These are phyloP conservation scores for Elephas maximus DNA, from an alignment of 2,113 vertebrate species.

Conservation along the genomic window DNA sequence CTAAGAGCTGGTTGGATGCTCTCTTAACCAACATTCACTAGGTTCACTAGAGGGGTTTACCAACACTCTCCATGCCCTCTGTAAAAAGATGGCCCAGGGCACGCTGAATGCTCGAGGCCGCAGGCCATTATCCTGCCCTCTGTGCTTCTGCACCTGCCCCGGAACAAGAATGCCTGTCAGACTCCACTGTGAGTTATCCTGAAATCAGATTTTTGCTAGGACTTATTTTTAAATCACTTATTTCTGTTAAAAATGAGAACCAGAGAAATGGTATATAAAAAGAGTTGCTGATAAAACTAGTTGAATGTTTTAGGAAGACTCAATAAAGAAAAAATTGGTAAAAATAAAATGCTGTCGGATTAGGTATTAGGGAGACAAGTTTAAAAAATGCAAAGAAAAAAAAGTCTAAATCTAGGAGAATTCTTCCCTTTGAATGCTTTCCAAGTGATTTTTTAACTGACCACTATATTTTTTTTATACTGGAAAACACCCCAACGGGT, in stretches of 20 bases:
- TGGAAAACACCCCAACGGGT: not conserved
- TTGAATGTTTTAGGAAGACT: not conserved
- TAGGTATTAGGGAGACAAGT: not conserved
- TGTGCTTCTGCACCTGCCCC: not conserved
- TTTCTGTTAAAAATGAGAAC: not conserved
- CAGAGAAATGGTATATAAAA: not conserved
- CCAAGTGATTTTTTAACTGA: conserved; percentile 6
- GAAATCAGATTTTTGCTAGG: not conserved
- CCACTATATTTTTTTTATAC: not conserved
- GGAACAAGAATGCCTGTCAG: not conserved
- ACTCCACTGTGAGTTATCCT: not conserved
- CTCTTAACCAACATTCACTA: no score
- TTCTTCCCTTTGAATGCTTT: not conserved
- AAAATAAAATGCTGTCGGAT: conserved; percentile 26
- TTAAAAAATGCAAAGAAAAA: not conserved
- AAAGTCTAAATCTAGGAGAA: not conserved
- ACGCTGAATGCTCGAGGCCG: not conserved
- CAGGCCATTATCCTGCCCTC: not conserved
- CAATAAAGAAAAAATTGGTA: not conserved
- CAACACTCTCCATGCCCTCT: not conserved
- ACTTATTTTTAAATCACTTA: not conserved
- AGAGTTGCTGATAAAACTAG: not conserved
- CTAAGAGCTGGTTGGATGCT: not conserved
- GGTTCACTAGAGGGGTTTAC: no score
- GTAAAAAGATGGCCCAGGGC: not conserved